Conservation (phyloP, 2,888 invertebrate species). For the Tipula helvola region DNA sequence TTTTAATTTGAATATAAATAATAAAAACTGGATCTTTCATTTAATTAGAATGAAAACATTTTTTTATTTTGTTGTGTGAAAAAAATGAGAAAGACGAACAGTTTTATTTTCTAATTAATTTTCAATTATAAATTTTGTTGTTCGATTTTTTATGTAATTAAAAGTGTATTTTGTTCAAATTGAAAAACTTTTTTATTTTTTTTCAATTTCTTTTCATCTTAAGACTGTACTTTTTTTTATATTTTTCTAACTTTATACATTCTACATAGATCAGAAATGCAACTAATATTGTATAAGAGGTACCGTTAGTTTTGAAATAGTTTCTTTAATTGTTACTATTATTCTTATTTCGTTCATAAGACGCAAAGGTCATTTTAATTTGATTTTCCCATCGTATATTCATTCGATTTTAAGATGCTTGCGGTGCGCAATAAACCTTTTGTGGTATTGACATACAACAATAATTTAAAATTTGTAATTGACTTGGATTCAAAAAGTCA, state of each 20-base stretch:
- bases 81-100: neutral
- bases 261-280: too few species aligned
- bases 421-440: too few species aligned
- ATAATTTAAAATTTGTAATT: too few species aligned
- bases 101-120: neutral
- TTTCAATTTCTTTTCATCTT: too few species aligned
- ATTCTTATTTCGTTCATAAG: neutral
- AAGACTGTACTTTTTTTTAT: too few species aligned
- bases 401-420: too few species aligned
- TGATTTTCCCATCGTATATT: neutral
- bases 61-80: neutral
- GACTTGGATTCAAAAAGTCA: too few species aligned
- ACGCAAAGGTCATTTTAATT: neutral
- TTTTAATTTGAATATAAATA: neutral
- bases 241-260: too few species aligned
- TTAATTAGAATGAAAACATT: neutral
- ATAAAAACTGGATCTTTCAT: neutral
- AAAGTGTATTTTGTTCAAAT: neutral
- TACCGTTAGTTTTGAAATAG: neutral
- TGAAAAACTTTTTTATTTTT: neutral
- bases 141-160: neutral
- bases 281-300: neutral
- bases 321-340: neutral
- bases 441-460: too few species aligned
- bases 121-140: neutral